Base-by-base conservation (phyloP, 2,797 vertebrate genomes). In the Hydrolagus colliei region DNA sequence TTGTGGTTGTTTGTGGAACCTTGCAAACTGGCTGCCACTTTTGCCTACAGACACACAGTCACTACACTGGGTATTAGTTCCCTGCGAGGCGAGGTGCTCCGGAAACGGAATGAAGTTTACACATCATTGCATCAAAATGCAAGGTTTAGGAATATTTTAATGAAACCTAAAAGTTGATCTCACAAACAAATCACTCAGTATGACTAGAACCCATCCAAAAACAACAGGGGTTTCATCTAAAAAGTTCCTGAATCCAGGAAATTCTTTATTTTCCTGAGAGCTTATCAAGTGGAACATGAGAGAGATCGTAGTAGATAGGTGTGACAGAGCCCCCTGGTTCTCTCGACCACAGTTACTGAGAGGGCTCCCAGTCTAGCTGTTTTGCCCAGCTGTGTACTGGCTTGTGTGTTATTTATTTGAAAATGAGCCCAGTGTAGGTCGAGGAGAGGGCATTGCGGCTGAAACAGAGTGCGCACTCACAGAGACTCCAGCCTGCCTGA, bases 381-480 rank as follows among this genome's bases (percentile, higher is more conserved):
- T n/a, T 18, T 71, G 79, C 9, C 4, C 7, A 10, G 65, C 20
- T 71, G 27, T n/a, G 3, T 52, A 52, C 71, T 84, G 52, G 63
- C 41, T 16, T 41, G 9, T 41, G 65, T 18, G 20, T 71, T 84
- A 41, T 84, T 82, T 71, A 71, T 84, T 84, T 71, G 14, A 84
- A 84, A n/a, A 2, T 27, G 3, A 52, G 41, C 41, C 41, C 41
- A 6, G 41, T 52, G 41, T 65, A 71, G 79, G 79, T 68, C 65
- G 71, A 67, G 79, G 41, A 84, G 65, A 71, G 65, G 79, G 32
- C 79, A 84, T 9, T 52, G 63, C 71, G 79, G 63, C 71, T 18
- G 11, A n/a, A 18, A 52, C 32, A 71, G 65, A 84, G 20, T 18
- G n/a, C 41, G 1, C 52, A n/a, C 22, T 71, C 27, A 84, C 41